phyloP scores from a whole-genome alignment of 2,797 vertebrate genomes.

The Carcharodon carcharias region DNA sequence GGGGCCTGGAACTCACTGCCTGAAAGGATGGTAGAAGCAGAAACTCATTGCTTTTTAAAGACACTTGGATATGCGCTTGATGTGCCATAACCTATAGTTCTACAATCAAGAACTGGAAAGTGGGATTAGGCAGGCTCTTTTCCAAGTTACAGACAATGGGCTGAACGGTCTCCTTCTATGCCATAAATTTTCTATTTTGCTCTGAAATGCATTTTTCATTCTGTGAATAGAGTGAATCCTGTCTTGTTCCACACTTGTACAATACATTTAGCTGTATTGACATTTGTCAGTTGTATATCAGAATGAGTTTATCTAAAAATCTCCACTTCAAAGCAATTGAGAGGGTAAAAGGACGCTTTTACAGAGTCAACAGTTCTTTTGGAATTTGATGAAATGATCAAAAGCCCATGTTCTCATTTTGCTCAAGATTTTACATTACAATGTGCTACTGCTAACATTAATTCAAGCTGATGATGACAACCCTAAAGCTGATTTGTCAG shows the following conservation, averaged over 20 bases:
- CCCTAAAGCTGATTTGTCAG: background rate
- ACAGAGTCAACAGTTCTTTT: background rate
- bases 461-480: background rate
- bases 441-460: background rate
- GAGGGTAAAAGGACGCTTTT: background rate
- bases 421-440: background rate
- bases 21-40: too few species aligned
- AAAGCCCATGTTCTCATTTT: background rate
- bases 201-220: background rate
- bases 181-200: too few species aligned
- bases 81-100: too few species aligned
- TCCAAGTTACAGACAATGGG: too few species aligned
- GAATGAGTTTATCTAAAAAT: background rate
- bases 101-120: too few species aligned
- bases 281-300: slow-evolving; percentile 7
- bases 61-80: too few species aligned
- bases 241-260: background rate
- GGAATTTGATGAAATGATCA: background rate
- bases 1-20: too few species aligned
- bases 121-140: too few species aligned
- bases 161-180: too few species aligned
- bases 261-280: background rate
- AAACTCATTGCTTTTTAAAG: too few species aligned
- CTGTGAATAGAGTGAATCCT: background rate
- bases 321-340: background rate